Conservation (phyloP, 2,113 vertebrate genomes). For the Odontesthes bonariensis region DNA sequence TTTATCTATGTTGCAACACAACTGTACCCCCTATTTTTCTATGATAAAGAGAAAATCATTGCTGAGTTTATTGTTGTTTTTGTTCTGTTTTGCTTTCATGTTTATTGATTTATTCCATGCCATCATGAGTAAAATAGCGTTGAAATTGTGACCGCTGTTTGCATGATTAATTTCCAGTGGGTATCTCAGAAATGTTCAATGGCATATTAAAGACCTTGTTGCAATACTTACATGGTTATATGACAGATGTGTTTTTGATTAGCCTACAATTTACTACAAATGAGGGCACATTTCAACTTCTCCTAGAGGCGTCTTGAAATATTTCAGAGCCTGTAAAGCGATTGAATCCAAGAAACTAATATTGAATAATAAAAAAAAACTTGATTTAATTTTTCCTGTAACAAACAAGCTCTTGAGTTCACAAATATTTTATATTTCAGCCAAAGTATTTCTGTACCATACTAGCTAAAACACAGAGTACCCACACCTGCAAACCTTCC, state of each 20-base stretch:
- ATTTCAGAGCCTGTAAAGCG: background rate
- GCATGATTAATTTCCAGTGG: conserved; percentile 53
- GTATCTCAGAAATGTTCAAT: conserved; percentile 27
- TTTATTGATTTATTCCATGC: background rate
- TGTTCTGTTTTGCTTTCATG: background rate
- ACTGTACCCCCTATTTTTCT: background rate
- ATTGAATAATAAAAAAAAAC: background rate
- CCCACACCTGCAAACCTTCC: background rate
- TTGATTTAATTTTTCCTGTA: background rate
- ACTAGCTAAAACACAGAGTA: background rate
- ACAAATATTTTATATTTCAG: background rate
- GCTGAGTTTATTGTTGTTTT: background rate
- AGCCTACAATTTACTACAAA: conserved; percentile 22
- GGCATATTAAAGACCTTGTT: conserved; percentile 32
- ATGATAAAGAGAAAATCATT: background rate
- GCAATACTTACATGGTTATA: background rate
- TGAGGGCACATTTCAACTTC: conserved; percentile 1
- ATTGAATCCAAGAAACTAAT: background rate
- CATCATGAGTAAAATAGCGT: conserved; percentile 38
- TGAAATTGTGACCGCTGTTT: conserved; percentile 53
- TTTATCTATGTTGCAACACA: background rate
- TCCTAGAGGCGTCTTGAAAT: background rate
- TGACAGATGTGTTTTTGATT: conserved; percentile 16
- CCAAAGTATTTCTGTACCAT: background rate
- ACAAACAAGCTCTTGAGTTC: background rate